phyloP scores from a whole-genome alignment of 2,797 vertebrate species.

The Lemur catta region DNA sequence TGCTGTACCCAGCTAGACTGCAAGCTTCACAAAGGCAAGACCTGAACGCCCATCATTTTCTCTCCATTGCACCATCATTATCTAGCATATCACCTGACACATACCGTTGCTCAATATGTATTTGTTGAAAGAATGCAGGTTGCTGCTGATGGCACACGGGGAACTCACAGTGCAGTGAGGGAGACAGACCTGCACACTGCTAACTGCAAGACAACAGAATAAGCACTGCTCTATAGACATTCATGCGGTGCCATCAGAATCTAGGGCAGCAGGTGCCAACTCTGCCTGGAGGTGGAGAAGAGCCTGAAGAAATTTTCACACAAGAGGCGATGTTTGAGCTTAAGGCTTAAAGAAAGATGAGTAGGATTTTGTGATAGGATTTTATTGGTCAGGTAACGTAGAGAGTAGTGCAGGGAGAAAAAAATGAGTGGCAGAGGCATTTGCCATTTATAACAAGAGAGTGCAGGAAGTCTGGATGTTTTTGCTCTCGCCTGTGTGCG shows the following conservation, averaged over 20 bases:
- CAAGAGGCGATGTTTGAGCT: not conserved
- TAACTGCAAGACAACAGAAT: not conserved
- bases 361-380: not conserved
- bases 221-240: not conserved
- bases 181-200: not conserved
- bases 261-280: not conserved
- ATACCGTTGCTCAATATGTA: not conserved
- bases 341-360: not conserved
- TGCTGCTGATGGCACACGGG: too few species aligned
- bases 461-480: accelerated
- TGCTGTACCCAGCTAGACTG: not conserved
- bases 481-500: not conserved
- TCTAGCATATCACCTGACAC: not conserved
- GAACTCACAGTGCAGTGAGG: not conserved
- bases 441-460: not conserved
- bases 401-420: not conserved
- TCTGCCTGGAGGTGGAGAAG: not conserved
- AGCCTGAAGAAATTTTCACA: not conserved
- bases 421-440: not conserved
- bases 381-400: not conserved
- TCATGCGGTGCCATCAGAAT: not conserved
- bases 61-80: not conserved
- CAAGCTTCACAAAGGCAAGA: not conserved
- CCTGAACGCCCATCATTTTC: not conserved
- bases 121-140: not conserved